Evolutionary conservation across 2,113 vertebrate species (phyloP), one percentile per base, ranked within the genome.

Genomic region (Acanthochromis polyacanthus): DNA sequence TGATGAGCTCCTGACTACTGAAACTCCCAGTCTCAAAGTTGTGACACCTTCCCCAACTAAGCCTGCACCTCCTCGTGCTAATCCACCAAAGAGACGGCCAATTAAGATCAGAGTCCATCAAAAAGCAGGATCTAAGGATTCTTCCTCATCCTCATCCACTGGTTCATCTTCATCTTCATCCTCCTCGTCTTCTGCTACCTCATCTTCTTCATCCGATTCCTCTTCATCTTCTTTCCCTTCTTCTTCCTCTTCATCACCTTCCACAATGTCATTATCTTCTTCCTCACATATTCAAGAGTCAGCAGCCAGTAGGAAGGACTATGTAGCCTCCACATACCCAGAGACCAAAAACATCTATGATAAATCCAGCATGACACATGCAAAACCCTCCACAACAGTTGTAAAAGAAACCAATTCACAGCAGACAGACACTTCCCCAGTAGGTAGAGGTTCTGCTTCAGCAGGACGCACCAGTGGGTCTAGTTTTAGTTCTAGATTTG

Each of bases 31-130:
- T 62, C 86, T 90, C 23, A 91, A 92, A 75, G 46, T 80, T 74
- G 17, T 81, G 10, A 92, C 77, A 8, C 81, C 75, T 2, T 89
- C 90, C 25, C 82, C 89, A 43, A 89, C 72, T 23, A 92, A 91
- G 86, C 45, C 65, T 40, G 20, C 17, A 1, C 19, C 32, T 25
- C 22, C 15, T 64, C 68, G 0, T 48, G 65, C 55, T 14, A 80
- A 73, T n/a, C 15, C 25, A n/a, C 56, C 25, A 3, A 69, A 63
- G 20, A 88, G 90, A 73, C 80, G 88, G 50, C 87, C 86, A 16
- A 10, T 92, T 60, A 90, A 90, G 82, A 88, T 91, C 20, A 87
- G 89, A 50, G 50, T 92, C 48, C 91, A 93, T 76, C 63, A 92
- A 73, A 92, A 80, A 83, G 19, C 74, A 40, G 72, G 10, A 58